Evolutionary conservation across 2,797 vertebrate genomes (phyloP).

Genomic region (Cyclopterus lumpus): DNA sequence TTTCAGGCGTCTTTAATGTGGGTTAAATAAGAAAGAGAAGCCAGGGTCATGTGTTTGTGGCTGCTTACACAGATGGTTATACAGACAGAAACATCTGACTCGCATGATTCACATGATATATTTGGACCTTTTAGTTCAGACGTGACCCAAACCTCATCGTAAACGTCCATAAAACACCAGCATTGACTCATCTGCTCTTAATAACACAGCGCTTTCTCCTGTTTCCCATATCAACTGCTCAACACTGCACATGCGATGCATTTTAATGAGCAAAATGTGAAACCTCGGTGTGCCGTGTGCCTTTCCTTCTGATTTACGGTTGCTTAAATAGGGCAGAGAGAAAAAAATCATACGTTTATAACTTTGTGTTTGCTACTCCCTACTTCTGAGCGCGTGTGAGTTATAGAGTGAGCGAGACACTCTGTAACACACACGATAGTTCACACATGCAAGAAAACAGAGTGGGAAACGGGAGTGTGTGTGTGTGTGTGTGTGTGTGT

Average conservation of each 20-base stretch:
- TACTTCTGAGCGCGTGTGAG: neutral
- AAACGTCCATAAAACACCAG: constrained; percentile 42
- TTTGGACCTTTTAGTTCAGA: constrained; percentile 17
- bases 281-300: constrained; percentile 22
- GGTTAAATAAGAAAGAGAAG: neutral
- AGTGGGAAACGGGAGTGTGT: neutral
- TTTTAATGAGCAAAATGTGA: constrained; percentile 34
- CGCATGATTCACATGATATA: constrained; percentile 36
- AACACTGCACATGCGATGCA: constrained; percentile 33
- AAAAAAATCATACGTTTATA: constrained; percentile 5
- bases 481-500: constrained; percentile 7
- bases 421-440: neutral
- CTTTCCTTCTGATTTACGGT: constrained; percentile 8
- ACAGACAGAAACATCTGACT: neutral
- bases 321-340: neutral
- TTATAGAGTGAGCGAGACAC: constrained; percentile 34
- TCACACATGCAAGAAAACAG: constrained; percentile 5
- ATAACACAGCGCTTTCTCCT: constrained; percentile 48
- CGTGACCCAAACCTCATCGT: constrained; percentile 35
- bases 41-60: neutral
- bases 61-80: neutral
- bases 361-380: constrained; percentile 13
- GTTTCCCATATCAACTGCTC: constrained; percentile 61
- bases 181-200: constrained; percentile 67
- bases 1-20: neutral